Evolutionary conservation across 2,797 vertebrate genomes (phyloP), one percentile per base, ranked within the genome.

Genomic region (Poecilia velifera): DNA sequence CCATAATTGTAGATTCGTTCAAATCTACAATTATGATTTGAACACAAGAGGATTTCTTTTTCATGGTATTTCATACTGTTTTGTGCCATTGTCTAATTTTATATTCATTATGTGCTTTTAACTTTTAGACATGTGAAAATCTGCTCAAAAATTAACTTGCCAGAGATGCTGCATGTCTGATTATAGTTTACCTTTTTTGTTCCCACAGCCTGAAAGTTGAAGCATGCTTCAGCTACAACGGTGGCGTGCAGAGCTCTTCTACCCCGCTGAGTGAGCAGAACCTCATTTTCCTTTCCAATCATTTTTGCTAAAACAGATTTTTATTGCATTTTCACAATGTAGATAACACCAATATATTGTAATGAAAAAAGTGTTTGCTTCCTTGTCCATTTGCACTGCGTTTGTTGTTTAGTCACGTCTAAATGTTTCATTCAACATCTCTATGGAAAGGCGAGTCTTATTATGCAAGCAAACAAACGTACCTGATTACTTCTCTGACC

Each of bases 171-270:
- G 41, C 9, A 13, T 71, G 25, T 46, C 25, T 46, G 36, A 79
- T 39, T 80, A 5, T 77, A 9, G 13, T 72, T 76, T 0, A 75
- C 66, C 76, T 82, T 3, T 3, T 20, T 4, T 91, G 47, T 88
- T 31, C 88, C 83, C 46, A 14, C 93, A 99, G 98, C 91, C 87
- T 99, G 91, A 82, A 90, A 0, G 93, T 99, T 62, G 79, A 95
- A 74, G 96, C 94, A 0, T 99, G 98, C 91, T 98, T 99, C 90
- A 94, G 92, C 76, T 98, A 97, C 81, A 96, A 95, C 20, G 96
- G 97, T 85, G 96, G 94, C 41, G 95, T 97, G 14, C 64, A 62
- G 28, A 87, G 84, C 82, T 97, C 97, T 90, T 91, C 94, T 87
- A 96, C 97, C 76, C 84, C 25, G 76, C 94, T 99, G 92, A 93